A percentile compares a stretch with the other conserved stretches of the same genome.
Evolutionary conservation across 2,797 vertebrate species (phyloP).

Genomic region (Danio tinwini): DNA sequence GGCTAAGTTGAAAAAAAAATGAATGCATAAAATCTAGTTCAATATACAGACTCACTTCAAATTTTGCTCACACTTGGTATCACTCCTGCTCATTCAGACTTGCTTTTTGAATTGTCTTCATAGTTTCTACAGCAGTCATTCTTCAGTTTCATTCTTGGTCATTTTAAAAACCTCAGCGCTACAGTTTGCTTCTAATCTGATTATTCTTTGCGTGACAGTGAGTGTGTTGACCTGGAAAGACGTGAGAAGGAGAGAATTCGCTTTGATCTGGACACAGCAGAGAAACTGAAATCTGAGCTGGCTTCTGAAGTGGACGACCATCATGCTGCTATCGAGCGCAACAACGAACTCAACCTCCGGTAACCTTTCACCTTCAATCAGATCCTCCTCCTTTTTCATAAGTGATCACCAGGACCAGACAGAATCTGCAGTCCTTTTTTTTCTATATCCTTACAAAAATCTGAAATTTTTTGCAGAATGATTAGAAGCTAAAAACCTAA

Average conservation of each 20-base stretch:
- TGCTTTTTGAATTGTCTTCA: neutral
- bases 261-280: constrained; percentile 89
- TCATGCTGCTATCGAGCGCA: constrained; percentile 90
- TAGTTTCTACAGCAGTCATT: neutral
- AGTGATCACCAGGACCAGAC: neutral
- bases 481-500: too few species aligned
- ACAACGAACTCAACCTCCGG: constrained; percentile 87
- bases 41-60: neutral
- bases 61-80: neutral
- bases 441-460: too few species aligned
- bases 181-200: neutral
- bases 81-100: neutral
- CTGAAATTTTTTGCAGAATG: too few species aligned
- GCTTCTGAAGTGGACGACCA: constrained; percentile 93
- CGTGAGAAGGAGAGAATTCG: constrained; percentile 92
- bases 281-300: constrained; percentile 89
- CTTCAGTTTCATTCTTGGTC: neutral
- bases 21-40: too few species aligned
- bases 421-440: too few species aligned
- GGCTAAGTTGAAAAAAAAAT: too few species aligned
- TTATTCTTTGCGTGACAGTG: constrained; percentile 72
- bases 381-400: neutral
- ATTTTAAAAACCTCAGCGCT: neutral
- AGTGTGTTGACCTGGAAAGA: constrained; percentile 84
- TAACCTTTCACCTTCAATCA: constrained; percentile 50